Evolutionary conservation across 2,888 invertebrate species (phyloP).

Genomic region (Eristalis tenax): DNA sequence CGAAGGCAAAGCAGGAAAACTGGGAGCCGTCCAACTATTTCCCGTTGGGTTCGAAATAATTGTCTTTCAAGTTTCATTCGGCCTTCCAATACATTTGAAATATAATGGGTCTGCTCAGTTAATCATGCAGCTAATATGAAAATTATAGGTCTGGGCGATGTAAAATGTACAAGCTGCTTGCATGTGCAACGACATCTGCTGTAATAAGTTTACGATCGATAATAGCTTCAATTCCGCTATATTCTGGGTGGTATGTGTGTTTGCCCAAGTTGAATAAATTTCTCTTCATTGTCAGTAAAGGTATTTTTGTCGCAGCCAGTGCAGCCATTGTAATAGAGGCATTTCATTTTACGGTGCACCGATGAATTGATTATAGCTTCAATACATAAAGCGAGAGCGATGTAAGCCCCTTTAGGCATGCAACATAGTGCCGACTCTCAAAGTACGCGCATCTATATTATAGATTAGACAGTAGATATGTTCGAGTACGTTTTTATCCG

Average conservation of each 20-base stretch:
- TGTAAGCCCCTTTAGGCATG: background rate
- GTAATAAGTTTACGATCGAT: slow-evolving; percentile 57
- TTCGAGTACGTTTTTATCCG: no score
- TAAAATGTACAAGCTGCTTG: slow-evolving; percentile 15
- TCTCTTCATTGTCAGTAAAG: slow-evolving; percentile 28
- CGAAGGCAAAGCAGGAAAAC: slow-evolving; percentile 3
- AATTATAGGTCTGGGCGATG: slow-evolving; percentile 50
- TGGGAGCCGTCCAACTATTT: slow-evolving; percentile 39
- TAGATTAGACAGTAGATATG: no score
- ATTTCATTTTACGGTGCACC: slow-evolving; percentile 6
- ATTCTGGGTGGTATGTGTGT: slow-evolving; percentile 43
- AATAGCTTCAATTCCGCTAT: slow-evolving; percentile 34
- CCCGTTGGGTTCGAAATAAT: slow-evolving; percentile 26
- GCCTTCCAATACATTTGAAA: slow-evolving; percentile 18
- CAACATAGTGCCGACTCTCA: background rate
- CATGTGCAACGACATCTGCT: slow-evolving; percentile 44
- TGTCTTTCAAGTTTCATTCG: slow-evolving; percentile 18
- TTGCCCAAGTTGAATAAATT: slow-evolving; percentile 41
- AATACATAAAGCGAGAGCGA: slow-evolving; percentile 1
- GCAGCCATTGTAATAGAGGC: slow-evolving; percentile 15
- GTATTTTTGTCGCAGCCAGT: slow-evolving; percentile 7
- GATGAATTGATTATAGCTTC: slow-evolving; percentile 15
- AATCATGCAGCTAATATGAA: slow-evolving; percentile 63
- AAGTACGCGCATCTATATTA: background rate
- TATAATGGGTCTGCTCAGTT: slow-evolving; percentile 35